Base-by-base conservation (phyloP, 2,888 invertebrate species). In the Copidosoma aretas region DNA sequence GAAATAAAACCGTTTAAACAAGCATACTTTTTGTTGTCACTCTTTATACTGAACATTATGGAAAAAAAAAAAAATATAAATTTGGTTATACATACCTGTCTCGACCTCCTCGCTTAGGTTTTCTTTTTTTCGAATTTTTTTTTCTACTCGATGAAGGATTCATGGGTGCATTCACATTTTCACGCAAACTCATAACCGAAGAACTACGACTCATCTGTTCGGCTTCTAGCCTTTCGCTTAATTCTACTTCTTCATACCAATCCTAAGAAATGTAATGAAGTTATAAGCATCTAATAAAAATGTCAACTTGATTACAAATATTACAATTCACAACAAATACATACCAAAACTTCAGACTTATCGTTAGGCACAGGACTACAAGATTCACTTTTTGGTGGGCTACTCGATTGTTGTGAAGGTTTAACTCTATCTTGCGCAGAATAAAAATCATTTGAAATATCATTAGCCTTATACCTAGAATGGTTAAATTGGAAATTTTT, bases 211-310 rank as follows among this genome's bases (percentile, higher is more conserved):
- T 87, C 72, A 86, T 73, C 71, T 83, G 83, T 79, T 86, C 87
- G 25, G 84, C 84, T 75, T 86, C 86, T 61, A 85, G 76, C 70
- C 82, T 83, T 71, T 86, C 86, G 73, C 83, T 84, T 66, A 86
- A 76, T 78, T 89, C 88, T 21, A 89, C 88, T 79, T 89, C 89
- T 79, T 88, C 88, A 72, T 86, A 87, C 89, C 89, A 89, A 80
- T 89, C 88, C 86, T 88, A 54, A 54, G 2, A 54, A 24, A 54
- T 24, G 21, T 12, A 17, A 25, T 19, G 3, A 46, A 12, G 12
- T 46, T 2, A 17, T 52, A 3, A 52, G 22, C 12, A n/a, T n/a
- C n/a, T n/a, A 52, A 22, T 19, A 19, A 52, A 2, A 52, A 52
- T 19, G 3, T 52, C 12, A n/a, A n/a, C n/a, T n/a, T n/a, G n/a